These are phyloP conservation scores for Hermodice carunculata DNA, from an alignment of 2,888 invertebrate genomes.

Conservation along the genomic window DNA sequence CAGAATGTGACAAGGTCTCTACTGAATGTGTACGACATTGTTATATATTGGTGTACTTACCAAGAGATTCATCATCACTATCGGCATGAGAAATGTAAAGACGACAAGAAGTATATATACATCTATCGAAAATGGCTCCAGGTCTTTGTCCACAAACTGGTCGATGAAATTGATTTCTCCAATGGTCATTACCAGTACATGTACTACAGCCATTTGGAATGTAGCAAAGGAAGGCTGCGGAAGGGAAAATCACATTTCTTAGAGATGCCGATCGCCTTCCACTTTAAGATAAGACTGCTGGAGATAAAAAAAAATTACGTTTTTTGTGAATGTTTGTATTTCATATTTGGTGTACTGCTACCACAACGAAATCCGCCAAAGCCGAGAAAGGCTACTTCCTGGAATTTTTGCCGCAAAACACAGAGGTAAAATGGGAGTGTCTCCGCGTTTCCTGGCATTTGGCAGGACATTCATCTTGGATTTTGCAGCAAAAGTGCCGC, in stretches of 20 bases:
- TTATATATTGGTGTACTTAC: conserved; percentile 37
- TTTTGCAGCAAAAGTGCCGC: too few relatives aligned
- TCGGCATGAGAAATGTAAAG: conserved; percentile 59
- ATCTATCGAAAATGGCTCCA: conserved; percentile 49
- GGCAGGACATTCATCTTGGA: too few relatives aligned
- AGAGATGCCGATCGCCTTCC: too few relatives aligned
- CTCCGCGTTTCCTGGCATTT: too few relatives aligned
- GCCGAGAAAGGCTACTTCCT: too few relatives aligned
- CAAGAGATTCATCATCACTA: conserved; percentile 61
- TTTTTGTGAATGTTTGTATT: too few relatives aligned
- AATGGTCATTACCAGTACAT: conserved; percentile 58
- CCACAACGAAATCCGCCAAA: too few relatives aligned
- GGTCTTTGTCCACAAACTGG: conserved; percentile 39
- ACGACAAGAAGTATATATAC: conserved; percentile 50
- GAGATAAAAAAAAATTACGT: neutral
- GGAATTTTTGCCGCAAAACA: too few relatives aligned
- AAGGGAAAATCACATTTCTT: neutral
- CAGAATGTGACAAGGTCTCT: neutral
- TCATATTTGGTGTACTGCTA: too few relatives aligned
- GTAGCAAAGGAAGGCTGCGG: conserved; percentile 39
- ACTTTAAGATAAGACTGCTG: neutral
- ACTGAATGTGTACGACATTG: neutral
- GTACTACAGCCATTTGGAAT: conserved; percentile 42
- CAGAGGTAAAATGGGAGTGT: too few relatives aligned
- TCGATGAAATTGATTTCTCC: conserved; percentile 60